phyloP scores from a whole-genome alignment of 2,797 vertebrate species.

The Phoeniculus purpureus region DNA sequence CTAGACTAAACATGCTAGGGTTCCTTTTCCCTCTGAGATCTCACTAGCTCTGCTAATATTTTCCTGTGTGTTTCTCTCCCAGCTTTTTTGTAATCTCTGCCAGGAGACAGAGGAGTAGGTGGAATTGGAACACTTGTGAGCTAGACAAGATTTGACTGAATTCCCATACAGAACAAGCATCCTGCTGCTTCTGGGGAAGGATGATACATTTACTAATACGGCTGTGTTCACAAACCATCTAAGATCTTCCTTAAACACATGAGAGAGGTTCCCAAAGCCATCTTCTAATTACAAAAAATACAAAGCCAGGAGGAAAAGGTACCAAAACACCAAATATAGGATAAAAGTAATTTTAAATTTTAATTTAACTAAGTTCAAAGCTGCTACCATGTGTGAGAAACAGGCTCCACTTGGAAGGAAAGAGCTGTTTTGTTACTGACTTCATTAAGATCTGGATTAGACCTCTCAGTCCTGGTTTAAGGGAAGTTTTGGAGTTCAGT shows the following conservation, averaged over 20 bases:
- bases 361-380: neutral
- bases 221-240: neutral
- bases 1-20: constrained; percentile 18
- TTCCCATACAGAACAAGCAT: neutral
- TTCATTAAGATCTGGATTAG: neutral
- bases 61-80: neutral
- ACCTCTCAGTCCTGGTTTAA: neutral
- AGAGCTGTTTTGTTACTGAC: neutral
- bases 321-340: neutral
- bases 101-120: neutral
- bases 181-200: neutral
- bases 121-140: constrained; percentile 2
- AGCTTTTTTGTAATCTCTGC: constrained; percentile 10
- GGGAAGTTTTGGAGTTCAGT: neutral
- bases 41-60: constrained; percentile 6
- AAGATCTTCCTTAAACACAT: neutral
- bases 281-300: neutral
- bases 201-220: neutral
- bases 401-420: neutral
- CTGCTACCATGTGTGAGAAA: neutral
- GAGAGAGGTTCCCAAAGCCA: neutral
- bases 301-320: neutral
- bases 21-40: neutral
- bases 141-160: neutral
- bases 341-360: neutral